Evolutionary conservation across 2,888 invertebrate genomes (phyloP), one percentile per base, ranked within the genome.

Genomic region (Diloba caeruleocephala): DNA sequence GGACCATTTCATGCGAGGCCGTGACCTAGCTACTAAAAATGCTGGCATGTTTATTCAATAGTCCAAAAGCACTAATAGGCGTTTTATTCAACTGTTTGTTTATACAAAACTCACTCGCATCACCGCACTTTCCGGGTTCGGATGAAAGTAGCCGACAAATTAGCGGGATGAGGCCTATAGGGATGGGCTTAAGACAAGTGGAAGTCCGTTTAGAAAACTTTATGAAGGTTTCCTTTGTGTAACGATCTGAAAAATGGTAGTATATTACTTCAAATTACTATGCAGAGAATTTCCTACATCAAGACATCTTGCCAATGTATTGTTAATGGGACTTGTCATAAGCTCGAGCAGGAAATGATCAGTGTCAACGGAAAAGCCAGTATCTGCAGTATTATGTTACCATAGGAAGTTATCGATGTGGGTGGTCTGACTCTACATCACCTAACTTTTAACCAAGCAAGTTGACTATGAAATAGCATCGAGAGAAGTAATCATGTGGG

Each of bases 61-160:
- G 52, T 31, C 55, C 39, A 50, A 68, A 57, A 53, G 57, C 32
- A 33, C 42, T 71, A 71, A 68, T 53, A 53, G 41, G 2, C n/a
- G 37, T 45, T 71, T 65, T 65, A 69, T 68, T 58, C 55, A 48
- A 49, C 57, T 41, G 64, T 61, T 70, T 41, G 64, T 61, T 70
- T 62, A 57, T 51, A 65, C 72, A 42, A 32, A 52, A 43, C 50
- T 63, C 36, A 13, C 19, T 34, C 43, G 48, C 56, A 38, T 33
- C 45, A 42, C 49, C 68, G 60, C 69, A 57, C 54, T 68, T 39
- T 33, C 37, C 5, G 44, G 45, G 60, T 67, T 60, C 44, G 53
- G 45, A 41, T 34, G 12, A 39, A 54, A 65, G 36, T 48, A 41
- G 39, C 48, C 33, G 43, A 33, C 62, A 48, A 63, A 63, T 63